These are phyloP conservation scores for Melitaea cinxia DNA, from an alignment of 1,140 invertebrate genomes.

Conservation along the genomic window DNA sequence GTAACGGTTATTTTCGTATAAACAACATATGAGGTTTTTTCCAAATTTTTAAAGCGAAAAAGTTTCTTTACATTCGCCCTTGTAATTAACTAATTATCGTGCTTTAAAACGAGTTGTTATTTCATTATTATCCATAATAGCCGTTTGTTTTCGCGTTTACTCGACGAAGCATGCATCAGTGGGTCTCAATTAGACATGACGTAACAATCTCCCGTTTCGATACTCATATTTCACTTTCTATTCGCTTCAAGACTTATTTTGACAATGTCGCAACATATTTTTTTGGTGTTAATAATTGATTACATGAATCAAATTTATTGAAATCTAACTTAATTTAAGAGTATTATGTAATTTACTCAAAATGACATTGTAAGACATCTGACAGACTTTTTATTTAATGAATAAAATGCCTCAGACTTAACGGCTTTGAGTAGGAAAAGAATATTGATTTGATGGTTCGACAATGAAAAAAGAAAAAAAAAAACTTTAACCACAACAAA, in stretches of 20 bases:
- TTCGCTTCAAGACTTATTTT: constrained; percentile 12
- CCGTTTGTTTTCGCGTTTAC: constrained; percentile 37
- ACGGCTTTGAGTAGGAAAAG: no score
- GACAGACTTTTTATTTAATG: no score
- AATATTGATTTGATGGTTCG: no score
- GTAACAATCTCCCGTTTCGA: constrained; percentile 29
- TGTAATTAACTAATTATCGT: constrained; percentile 2
- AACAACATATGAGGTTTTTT: background rate
- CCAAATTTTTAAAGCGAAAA: background rate
- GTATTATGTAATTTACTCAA: no score
- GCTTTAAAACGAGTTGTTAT: constrained; percentile 23
- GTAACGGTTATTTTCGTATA: no score
- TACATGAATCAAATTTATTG: no score
- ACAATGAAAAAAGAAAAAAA: no score
- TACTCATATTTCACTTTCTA: constrained; percentile 38
- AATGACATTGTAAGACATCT: no score
- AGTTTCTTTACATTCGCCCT: constrained; percentile 1
- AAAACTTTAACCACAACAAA: no score
- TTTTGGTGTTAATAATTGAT: background rate
- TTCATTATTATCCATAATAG: constrained; percentile 31
- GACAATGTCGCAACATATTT: background rate
- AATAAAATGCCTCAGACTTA: no score
- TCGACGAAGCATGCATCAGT: constrained; percentile 36
- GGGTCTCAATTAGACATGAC: constrained; percentile 41
- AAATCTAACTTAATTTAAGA: no score